Evolutionary conservation across 2,888 invertebrate species (phyloP).

Genomic region (Ormyrus labotus): DNA sequence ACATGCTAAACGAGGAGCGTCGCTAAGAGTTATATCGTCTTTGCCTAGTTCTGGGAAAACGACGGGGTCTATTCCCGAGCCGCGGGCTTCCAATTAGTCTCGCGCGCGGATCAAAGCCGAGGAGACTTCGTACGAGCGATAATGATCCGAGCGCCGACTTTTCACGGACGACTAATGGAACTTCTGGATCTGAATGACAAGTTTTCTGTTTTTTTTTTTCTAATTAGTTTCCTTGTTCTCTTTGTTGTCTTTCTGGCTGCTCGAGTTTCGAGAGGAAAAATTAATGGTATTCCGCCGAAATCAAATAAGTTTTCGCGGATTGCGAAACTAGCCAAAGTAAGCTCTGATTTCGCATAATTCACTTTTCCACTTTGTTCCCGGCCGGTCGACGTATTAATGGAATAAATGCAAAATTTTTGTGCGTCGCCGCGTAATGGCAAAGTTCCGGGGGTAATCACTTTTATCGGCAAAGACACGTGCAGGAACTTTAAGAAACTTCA

Average conservation of each 20-base stretch:
- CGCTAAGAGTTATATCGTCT: background rate
- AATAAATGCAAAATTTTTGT: background rate
- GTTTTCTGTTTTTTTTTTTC: too few relatives aligned
- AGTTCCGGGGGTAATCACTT: slow-evolving; percentile 7
- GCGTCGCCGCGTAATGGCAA: background rate
- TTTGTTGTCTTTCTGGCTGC: too few relatives aligned
- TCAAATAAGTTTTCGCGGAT: too few relatives aligned
- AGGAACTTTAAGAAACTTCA: slow-evolving; percentile 16
- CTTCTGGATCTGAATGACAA: too few relatives aligned
- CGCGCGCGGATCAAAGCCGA: slow-evolving; percentile 8
- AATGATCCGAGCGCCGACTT: slow-evolving; percentile 4
- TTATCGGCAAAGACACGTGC: slow-evolving; percentile 14
- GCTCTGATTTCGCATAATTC: background rate
- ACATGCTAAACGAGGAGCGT: too few relatives aligned
- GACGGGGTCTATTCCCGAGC: slow-evolving; percentile 27
- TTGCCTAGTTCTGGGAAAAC: slow-evolving; percentile 29
- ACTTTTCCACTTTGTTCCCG: background rate
- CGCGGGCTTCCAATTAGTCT: slow-evolving; percentile 24
- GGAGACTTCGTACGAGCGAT: slow-evolving; percentile 28
- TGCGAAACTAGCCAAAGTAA: too few relatives aligned
- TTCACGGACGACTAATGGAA: background rate
- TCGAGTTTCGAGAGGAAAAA: too few relatives aligned
- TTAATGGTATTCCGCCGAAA: too few relatives aligned
- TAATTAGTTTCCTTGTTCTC: too few relatives aligned
- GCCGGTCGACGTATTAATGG: too few relatives aligned